Evolutionary conservation across 1,140 invertebrate genomes (phyloP).

Genomic region (Aphelinus certus): DNA sequence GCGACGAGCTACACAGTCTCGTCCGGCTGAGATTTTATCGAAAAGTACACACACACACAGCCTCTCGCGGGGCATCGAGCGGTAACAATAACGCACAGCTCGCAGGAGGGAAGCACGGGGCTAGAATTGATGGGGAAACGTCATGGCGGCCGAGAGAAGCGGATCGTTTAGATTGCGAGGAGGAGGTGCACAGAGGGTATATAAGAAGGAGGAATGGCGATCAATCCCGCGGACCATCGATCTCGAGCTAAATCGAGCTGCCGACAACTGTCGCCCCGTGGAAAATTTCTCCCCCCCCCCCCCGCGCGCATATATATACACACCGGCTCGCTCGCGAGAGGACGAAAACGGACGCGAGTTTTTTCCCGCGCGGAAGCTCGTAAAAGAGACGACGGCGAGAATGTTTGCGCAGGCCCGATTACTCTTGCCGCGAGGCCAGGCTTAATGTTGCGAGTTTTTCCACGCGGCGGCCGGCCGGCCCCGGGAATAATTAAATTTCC

Average conservation of each 20-base stretch:
- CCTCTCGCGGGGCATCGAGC: too few species aligned
- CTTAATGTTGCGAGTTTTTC: slow-evolving; percentile 40
- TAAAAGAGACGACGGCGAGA: background rate
- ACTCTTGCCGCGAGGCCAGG: slow-evolving; percentile 7
- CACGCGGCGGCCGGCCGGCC: background rate
- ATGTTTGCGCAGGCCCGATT: background rate
- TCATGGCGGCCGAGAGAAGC: too few species aligned
- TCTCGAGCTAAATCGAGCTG: background rate
- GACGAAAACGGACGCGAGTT: background rate
- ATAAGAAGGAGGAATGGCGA: too few species aligned
- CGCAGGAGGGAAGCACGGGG: too few species aligned
- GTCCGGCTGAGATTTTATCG: too few species aligned
- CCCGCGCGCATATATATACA: background rate
- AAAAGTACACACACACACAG: too few species aligned
- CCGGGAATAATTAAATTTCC: slow-evolving; percentile 58
- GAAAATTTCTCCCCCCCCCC: background rate
- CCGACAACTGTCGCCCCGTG: background rate
- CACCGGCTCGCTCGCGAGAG: background rate
- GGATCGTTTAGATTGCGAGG: too few species aligned
- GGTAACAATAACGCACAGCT: too few species aligned
- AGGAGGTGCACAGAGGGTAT: too few species aligned
- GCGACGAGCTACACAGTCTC: too few species aligned
- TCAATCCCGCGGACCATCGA: background rate
- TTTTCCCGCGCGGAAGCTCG: background rate
- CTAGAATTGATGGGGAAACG: too few species aligned